A percentile compares a stretch with the other conserved stretches of the same genome.
phyloP scores from a whole-genome alignment of 1,140 invertebrate species.

The Monochamus saltuarius region DNA sequence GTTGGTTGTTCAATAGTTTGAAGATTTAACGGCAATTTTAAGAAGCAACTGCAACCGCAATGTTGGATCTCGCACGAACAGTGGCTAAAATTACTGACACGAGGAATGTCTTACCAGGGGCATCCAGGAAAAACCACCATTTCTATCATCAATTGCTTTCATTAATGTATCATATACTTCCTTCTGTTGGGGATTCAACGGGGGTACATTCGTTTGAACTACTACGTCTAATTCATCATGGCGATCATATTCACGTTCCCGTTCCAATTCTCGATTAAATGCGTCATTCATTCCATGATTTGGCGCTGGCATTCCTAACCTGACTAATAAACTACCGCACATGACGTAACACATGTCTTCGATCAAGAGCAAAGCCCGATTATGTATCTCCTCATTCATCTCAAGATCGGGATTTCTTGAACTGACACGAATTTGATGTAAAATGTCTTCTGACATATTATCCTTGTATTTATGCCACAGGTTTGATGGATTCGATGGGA shows the following conservation, averaged over 20 bases:
- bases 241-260: too few species aligned
- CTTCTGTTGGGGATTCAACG: constrained; percentile 41
- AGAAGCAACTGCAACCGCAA: too few species aligned
- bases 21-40: too few species aligned
- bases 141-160: constrained; percentile 44
- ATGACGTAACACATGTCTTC: too few species aligned
- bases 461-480: constrained; percentile 49
- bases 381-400: constrained; percentile 34
- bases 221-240: too few species aligned
- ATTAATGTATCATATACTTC: constrained; percentile 49
- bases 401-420: constrained; percentile 38
- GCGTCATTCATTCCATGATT: too few species aligned
- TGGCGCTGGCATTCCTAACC: too few species aligned
- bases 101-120: constrained; percentile 46
- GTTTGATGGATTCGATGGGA: constrained; percentile 25
- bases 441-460: constrained; percentile 48
- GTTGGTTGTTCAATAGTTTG: too few species aligned
- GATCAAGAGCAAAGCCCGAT: background rate
- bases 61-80: too few species aligned
- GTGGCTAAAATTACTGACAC: constrained; percentile 30
- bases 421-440: constrained; percentile 34
- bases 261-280: too few species aligned
- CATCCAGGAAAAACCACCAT: constrained; percentile 38
- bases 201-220: constrained; percentile 39
- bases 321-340: too few species aligned